These are phyloP conservation scores for Epicampocera succincta DNA, from an alignment of 2,888 invertebrate genomes.

Conservation along the genomic window DNA sequence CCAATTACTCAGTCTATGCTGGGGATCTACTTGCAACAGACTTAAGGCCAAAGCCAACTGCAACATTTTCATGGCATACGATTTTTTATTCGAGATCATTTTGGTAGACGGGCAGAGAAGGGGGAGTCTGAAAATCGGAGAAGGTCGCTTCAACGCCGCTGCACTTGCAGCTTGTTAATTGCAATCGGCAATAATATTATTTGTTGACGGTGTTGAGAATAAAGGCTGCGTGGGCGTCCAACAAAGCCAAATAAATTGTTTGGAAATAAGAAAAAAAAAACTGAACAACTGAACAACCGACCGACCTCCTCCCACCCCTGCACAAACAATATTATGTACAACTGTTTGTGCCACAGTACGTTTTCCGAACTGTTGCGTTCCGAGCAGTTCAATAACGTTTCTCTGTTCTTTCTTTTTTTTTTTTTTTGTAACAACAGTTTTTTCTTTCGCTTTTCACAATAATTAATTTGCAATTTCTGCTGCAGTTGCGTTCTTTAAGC, in stretches of 20 bases:
- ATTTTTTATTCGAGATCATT: constrained; percentile 92
- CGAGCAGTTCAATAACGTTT: constrained; percentile 63
- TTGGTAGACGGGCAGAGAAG: constrained; percentile 47
- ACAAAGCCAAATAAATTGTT: constrained; percentile 58
- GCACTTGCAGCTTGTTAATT: constrained; percentile 22
- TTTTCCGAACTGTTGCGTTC: constrained; percentile 35
- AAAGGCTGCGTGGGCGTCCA: constrained; percentile 55
- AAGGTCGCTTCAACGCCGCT: constrained; percentile 38
- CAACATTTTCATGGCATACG: constrained; percentile 90
- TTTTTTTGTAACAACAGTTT: constrained; percentile 26
- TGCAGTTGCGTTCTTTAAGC: constrained; percentile 7
- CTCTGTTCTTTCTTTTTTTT: constrained; percentile 30
- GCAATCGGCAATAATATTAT: constrained; percentile 26
- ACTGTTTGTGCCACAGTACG: constrained; percentile 36
- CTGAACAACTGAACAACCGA: constrained; percentile 33
- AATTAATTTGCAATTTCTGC: constrained; percentile 39
- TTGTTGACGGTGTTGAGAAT: constrained; percentile 32
- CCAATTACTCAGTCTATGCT: constrained; percentile 84
- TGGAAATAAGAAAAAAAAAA: too few species aligned
- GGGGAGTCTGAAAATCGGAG: background rate
- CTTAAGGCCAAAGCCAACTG: constrained; percentile 91
- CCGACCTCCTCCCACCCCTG: constrained; percentile 68
- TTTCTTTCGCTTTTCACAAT: constrained; percentile 21
- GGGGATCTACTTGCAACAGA: constrained; percentile 89
- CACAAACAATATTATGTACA: background rate